These are phyloP conservation scores for Drosophila percnosoma DNA, from an alignment of 2,888 invertebrate genomes.

Conservation along the genomic window DNA sequence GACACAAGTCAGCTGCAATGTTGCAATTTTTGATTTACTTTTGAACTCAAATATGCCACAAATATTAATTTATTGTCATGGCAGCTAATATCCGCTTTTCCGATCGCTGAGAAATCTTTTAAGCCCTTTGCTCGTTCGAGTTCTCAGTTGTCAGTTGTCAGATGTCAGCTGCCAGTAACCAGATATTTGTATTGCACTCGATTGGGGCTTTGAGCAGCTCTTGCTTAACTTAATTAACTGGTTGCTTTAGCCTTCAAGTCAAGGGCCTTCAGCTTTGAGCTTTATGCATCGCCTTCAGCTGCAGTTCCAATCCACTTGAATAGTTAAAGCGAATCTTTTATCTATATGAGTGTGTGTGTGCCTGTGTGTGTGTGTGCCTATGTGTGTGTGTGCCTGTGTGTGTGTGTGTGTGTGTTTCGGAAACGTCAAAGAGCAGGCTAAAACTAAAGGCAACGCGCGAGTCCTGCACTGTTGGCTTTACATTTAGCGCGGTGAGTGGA, in stretches of 20 bases:
- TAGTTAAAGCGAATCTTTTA: constrained; percentile 40
- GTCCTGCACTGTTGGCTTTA: constrained; percentile 9
- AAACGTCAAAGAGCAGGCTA: constrained; percentile 36
- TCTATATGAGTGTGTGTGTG: constrained; percentile 2
- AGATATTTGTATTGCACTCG: not conserved
- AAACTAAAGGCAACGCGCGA: constrained; percentile 47
- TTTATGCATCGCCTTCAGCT: constrained; percentile 7
- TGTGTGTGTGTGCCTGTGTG: constrained; percentile 1
- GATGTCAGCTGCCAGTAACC: not conserved
- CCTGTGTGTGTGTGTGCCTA: not conserved
- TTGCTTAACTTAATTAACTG: constrained; percentile 15
- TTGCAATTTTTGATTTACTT: not conserved
- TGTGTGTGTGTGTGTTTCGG: constrained; percentile 6
- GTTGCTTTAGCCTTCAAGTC: constrained; percentile 21
- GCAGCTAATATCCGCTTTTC: not conserved
- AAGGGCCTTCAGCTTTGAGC: constrained; percentile 20
- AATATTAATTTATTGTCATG: not conserved
- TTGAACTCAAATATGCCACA: not conserved
- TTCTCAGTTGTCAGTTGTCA: not conserved
- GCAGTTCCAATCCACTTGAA: constrained; percentile 17
- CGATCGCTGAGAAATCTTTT: not conserved
- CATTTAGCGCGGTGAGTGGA: constrained; percentile 32
- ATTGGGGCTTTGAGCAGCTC: not conserved
- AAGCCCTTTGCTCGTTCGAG: not conserved
- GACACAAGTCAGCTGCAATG: not conserved